Percentiles rank a stretch among this genome's conserved stretches.
These are phyloP conservation scores for Neomorphus geoffroyi DNA, from an alignment of 2,797 vertebrate genomes.

Conservation along the genomic window DNA sequence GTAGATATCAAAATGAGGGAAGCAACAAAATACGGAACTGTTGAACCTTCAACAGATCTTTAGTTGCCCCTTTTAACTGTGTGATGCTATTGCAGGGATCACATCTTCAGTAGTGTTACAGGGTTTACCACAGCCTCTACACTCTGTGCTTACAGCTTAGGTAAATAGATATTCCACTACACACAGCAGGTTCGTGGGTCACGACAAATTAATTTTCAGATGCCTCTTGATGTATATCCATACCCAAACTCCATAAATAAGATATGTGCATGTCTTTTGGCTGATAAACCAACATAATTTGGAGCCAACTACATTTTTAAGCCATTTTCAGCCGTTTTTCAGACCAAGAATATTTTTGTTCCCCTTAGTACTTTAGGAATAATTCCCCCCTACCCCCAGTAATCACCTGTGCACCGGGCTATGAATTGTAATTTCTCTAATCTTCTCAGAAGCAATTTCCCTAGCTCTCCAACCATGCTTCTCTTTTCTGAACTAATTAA, in stretches of 20 bases:
- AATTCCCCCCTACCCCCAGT: not conserved
- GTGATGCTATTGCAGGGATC: not conserved
- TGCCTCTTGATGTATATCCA: not conserved
- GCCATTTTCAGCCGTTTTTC: not conserved
- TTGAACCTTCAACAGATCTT: not conserved
- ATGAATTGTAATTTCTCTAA: slow-evolving; percentile 39
- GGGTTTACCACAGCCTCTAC: not conserved
- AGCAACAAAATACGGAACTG: not conserved
- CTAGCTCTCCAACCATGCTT: not conserved
- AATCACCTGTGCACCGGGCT: not conserved
- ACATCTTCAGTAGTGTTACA: not conserved
- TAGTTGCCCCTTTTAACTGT: not conserved
- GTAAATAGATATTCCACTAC: not conserved
- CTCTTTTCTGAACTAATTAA: slow-evolving; percentile 16
- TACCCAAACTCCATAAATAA: not conserved
- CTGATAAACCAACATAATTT: not conserved
- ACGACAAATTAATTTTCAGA: not conserved
- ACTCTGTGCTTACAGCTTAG: not conserved
- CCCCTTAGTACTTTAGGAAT: not conserved
- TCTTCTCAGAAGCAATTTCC: slow-evolving; percentile 9
- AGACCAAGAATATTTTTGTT: not conserved
- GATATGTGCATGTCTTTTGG: not conserved
- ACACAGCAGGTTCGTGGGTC: accelerated
- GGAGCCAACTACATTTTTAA: not conserved
- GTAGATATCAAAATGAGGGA: not conserved